These are phyloP conservation scores for Araneus ventricosus DNA, from an alignment of 1,140 invertebrate species.

Conservation along the genomic window DNA sequence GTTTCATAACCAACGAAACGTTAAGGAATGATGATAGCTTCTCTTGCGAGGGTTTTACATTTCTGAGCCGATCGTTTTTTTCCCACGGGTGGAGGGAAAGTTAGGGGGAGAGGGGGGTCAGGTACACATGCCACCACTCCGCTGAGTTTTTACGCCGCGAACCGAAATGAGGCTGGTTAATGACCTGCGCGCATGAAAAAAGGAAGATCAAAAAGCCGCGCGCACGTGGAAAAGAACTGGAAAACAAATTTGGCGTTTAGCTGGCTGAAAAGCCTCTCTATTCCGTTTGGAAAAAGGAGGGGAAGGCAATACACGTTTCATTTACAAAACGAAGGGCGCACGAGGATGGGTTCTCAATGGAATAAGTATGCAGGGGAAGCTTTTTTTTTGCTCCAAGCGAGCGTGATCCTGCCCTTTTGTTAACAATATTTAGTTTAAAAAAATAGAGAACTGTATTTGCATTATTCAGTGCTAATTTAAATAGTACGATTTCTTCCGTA, in stretches of 20 bases:
- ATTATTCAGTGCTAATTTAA: background rate
- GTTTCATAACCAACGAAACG: conserved; percentile 2
- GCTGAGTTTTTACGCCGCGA: conserved; percentile 35
- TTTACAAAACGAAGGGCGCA: background rate
- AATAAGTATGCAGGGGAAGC: background rate
- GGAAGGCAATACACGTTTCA: background rate
- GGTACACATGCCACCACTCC: background rate
- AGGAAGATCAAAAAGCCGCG: conserved; percentile 25
- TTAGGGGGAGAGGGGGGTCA: background rate
- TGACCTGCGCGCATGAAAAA: background rate
- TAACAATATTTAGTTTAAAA: background rate
- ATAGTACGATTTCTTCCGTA: background rate
- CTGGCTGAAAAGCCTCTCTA: background rate
- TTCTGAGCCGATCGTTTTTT: conserved; percentile 3
- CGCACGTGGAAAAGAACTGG: background rate
- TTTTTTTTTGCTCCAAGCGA: background rate
- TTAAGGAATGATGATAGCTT: conserved; percentile 10
- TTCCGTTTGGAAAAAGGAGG: background rate
- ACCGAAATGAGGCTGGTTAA: conserved; percentile 39
- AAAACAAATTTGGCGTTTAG: conserved; percentile 37
- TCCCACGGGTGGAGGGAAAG: background rate
- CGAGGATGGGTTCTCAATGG: background rate
- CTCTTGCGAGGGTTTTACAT: background rate
- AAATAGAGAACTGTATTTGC: background rate
- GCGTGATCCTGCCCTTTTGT: background rate